A percentile compares a stretch with the other conserved stretches of the same genome.
Conservation (phyloP, 1,140 invertebrate species). For the Drosophila trapezifrons region DNA sequence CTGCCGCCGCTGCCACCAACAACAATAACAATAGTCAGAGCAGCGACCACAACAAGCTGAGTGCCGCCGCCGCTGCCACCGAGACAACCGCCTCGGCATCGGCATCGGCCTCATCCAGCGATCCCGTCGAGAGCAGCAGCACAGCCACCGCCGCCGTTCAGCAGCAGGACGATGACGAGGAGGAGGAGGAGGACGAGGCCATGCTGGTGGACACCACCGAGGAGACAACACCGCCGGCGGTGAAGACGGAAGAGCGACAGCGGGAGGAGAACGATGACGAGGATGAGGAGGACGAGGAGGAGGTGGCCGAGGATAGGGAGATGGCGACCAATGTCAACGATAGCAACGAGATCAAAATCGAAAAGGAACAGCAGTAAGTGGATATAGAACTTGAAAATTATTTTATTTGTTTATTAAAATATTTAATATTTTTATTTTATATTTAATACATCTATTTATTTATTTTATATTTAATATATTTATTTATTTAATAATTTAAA, state of each 20-base stretch:
- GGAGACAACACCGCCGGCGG: constrained; percentile 10
- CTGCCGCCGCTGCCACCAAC: constrained; percentile 87
- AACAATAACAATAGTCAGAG: constrained; percentile 58
- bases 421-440: no score
- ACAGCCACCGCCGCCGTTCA: neutral
- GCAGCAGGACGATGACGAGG: constrained; percentile 30
- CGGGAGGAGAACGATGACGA: neutral
- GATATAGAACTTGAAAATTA: neutral
- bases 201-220: constrained; percentile 33
- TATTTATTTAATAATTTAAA: neutral
- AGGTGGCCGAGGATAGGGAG: constrained; percentile 36
- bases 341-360: constrained; percentile 74
- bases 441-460: neutral
- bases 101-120: constrained; percentile 2
- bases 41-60: constrained; percentile 59
- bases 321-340: constrained; percentile 31
- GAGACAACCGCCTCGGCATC: no score
- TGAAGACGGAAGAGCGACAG: constrained; percentile 18
- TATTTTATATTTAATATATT: neutral
- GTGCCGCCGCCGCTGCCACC: neutral
- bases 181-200: constrained; percentile 48
- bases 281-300: constrained; percentile 29
- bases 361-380: constrained; percentile 83
- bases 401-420: no score
- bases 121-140: constrained; percentile 12